These are phyloP conservation scores for Calameuta filiformis DNA, from an alignment of 2,888 invertebrate genomes.

Conservation along the genomic window DNA sequence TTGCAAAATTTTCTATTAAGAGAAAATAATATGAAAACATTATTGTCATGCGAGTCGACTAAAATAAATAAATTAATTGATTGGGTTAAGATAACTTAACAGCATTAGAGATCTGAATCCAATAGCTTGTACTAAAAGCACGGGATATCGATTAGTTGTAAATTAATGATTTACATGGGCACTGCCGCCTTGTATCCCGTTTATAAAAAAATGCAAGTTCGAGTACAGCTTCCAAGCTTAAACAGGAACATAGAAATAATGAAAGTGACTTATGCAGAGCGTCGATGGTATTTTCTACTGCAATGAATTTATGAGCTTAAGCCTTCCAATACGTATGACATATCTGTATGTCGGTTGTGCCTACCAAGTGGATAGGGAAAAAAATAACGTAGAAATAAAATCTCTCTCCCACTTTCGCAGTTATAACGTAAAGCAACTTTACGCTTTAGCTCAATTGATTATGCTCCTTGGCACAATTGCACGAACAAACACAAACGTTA, in stretches of 20 bases:
- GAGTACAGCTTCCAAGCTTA: neutral
- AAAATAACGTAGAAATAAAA: conserved; percentile 21
- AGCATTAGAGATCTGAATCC: neutral
- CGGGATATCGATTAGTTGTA: neutral
- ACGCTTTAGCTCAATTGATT: conserved; percentile 20
- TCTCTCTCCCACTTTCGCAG: conserved; percentile 41
- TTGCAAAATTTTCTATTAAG: neutral
- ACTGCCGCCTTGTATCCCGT: neutral
- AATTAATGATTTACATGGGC: neutral
- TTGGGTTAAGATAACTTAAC: neutral
- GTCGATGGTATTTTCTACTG: neutral
- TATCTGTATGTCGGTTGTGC: neutral
- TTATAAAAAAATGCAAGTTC: neutral
- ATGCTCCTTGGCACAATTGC: conserved; percentile 38
- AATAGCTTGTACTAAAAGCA: neutral
- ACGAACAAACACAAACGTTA: conserved; percentile 10
- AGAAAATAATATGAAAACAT: neutral
- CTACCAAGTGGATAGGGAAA: neutral
- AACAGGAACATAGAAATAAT: neutral
- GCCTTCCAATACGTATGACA: neutral
- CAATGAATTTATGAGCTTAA: neutral
- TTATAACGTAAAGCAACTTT: conserved; percentile 25
- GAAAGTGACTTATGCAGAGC: neutral
- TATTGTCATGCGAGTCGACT: conserved; percentile 3
- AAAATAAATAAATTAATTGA: neutral